Conservation (phyloP, 2,797 vertebrate genomes). For the Oophaga sylvatica region DNA sequence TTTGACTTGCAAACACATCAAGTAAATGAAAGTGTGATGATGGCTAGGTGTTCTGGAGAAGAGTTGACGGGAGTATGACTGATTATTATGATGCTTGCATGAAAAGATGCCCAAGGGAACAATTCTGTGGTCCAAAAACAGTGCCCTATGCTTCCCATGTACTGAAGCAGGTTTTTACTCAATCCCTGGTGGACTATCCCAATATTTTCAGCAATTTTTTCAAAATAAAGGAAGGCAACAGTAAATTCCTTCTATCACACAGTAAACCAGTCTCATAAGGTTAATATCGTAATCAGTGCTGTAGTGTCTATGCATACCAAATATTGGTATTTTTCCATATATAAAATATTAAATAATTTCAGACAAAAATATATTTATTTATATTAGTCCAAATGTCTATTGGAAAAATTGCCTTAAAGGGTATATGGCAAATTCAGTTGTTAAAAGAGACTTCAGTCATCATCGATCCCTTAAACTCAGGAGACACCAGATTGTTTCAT, state of each 20-base stretch:
- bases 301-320: no score
- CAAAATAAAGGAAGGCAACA: background rate
- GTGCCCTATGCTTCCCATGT: conserved; percentile 35
- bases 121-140: conserved; percentile 37
- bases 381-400: no score
- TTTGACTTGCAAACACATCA: conserved; percentile 39
- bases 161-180: conserved; percentile 11
- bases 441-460: no score
- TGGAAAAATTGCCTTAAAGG: no score
- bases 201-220: conserved; percentile 9
- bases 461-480: no score
- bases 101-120: conserved; percentile 47
- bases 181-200: background rate
- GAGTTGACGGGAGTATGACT: conserved; percentile 35
- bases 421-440: no score
- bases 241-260: background rate
- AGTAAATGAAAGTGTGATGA: conserved; percentile 28
- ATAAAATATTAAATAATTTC: no score
- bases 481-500: no score
- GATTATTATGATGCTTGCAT: conserved; percentile 36
- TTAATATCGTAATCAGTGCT: background rate
- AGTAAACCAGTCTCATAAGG: background rate
- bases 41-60: conserved; percentile 28
- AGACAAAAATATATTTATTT: no score
- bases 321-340: no score